Percentiles rank a stretch among this genome's conserved stretches.
Conservation (phyloP, 2,888 invertebrate genomes). For the Polymixis lichenea region DNA sequence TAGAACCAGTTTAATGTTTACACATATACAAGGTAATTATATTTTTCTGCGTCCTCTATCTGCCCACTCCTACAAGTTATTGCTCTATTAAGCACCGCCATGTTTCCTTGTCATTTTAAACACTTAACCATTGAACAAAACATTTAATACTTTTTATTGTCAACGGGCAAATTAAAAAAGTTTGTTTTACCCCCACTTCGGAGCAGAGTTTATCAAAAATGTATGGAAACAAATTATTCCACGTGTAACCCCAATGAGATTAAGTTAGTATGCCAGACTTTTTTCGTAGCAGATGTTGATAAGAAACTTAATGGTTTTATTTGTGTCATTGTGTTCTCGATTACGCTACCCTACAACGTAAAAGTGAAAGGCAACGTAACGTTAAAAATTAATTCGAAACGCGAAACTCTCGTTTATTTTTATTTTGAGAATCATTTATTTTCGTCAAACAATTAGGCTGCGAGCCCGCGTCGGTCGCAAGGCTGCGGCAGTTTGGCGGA, state of each 20-base stretch:
- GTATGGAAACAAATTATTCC: constrained; percentile 49
- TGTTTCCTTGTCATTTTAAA: constrained; percentile 73
- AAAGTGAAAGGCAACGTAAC: constrained; percentile 80
- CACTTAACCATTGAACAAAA: constrained; percentile 50
- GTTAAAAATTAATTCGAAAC: constrained; percentile 86
- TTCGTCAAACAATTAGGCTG: constrained; percentile 89
- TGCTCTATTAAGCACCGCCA: constrained; percentile 78
- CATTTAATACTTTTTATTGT: constrained; percentile 53
- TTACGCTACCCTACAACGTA: constrained; percentile 75
- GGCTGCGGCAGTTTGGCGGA: constrained; percentile 79
- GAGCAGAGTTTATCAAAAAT: constrained; percentile 45
- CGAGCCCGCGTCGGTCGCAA: constrained; percentile 80
- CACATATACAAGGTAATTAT: constrained; percentile 84
- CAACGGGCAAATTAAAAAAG: constrained; percentile 56
- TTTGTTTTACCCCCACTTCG: constrained; percentile 42
- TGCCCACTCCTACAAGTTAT: constrained; percentile 78
- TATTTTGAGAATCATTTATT: constrained; percentile 89
- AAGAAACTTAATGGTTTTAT: constrained; percentile 69
- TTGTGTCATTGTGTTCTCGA: constrained; percentile 71
- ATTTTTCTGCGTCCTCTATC: constrained; percentile 78
- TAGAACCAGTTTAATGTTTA: constrained; percentile 83
- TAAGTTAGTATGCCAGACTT: constrained; percentile 57
- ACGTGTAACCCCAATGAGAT: constrained; percentile 56
- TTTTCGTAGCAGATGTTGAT: constrained; percentile 65
- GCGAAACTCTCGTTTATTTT: constrained; percentile 88